Evolutionary conservation across 2,113 vertebrate species (phyloP).

Genomic region (Cyphomyrus plagiostoma): DNA sequence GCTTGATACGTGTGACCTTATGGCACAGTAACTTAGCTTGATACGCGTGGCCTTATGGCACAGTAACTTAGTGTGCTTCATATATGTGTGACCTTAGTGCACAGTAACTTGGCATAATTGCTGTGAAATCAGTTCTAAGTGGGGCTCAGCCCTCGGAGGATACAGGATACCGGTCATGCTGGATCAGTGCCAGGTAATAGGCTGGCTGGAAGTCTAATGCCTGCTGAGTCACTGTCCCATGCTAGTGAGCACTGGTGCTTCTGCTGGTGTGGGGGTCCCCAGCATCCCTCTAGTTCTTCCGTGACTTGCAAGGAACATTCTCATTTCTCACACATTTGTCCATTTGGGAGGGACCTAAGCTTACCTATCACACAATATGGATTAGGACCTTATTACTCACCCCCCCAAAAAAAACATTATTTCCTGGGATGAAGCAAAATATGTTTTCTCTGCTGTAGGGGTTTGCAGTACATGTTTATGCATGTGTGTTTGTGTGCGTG

Average conservation of each 20-base stretch:
- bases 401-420: slow-evolving; percentile 14
- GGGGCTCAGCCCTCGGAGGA: neutral
- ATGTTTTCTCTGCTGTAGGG: neutral
- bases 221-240: neutral
- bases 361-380: slow-evolving; percentile 50
- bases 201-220: neutral
- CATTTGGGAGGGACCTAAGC: slow-evolving; percentile 28
- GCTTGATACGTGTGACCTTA: too few species aligned
- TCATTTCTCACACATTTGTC: slow-evolving; percentile 38
- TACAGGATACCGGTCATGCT: neutral
- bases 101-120: neutral
- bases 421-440: neutral
- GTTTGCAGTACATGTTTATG: neutral
- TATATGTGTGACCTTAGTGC: neutral
- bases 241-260: neutral
- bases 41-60: too few species aligned
- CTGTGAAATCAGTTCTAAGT: neutral
- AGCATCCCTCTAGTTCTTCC: neutral
- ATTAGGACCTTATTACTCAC: slow-evolving; percentile 19
- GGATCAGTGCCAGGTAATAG: neutral
- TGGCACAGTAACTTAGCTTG: too few species aligned
- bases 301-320: neutral
- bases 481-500: too few species aligned
- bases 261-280: neutral
- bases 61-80: too few species aligned